Conservation (phyloP, 1,140 invertebrate genomes). For the Procambarus virginalis region DNA sequence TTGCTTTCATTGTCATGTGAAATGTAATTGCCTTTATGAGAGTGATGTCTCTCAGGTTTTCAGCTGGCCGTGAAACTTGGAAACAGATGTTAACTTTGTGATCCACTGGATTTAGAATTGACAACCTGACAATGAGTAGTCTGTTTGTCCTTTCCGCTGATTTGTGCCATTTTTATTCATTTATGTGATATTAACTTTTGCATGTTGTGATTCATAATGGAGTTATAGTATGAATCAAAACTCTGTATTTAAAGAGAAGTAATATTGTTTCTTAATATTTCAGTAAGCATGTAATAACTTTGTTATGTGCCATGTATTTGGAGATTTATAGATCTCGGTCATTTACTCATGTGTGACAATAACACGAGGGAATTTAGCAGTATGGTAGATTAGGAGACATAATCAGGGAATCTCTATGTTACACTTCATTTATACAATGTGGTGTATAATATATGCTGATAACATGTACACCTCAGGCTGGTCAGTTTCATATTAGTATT, state of each 20-base stretch:
- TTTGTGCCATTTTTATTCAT: conserved; percentile 6
- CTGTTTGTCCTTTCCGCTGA: background rate
- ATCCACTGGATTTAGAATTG: background rate
- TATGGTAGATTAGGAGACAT: conserved; percentile 6
- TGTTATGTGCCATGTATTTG: background rate
- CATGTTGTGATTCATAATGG: background rate
- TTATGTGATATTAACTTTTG: conserved; percentile 13
- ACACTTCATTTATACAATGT: no score
- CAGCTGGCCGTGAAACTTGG: background rate
- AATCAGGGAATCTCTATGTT: background rate
- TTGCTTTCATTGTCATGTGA: background rate
- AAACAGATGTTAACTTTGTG: background rate
- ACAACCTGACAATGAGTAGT: background rate
- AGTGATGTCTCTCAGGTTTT: background rate
- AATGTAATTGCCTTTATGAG: background rate
- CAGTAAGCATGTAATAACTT: background rate
- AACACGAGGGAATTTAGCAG: background rate
- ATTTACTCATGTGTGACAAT: background rate
- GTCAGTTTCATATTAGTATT: background rate
- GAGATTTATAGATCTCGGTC: background rate
- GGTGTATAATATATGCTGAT: background rate
- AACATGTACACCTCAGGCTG: background rate
- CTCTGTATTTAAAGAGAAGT: background rate
- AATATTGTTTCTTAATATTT: background rate
- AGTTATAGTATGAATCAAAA: background rate